Evolutionary conservation across 2,797 vertebrate genomes (phyloP).

Genomic region (Anabacerthia variegaticeps): DNA sequence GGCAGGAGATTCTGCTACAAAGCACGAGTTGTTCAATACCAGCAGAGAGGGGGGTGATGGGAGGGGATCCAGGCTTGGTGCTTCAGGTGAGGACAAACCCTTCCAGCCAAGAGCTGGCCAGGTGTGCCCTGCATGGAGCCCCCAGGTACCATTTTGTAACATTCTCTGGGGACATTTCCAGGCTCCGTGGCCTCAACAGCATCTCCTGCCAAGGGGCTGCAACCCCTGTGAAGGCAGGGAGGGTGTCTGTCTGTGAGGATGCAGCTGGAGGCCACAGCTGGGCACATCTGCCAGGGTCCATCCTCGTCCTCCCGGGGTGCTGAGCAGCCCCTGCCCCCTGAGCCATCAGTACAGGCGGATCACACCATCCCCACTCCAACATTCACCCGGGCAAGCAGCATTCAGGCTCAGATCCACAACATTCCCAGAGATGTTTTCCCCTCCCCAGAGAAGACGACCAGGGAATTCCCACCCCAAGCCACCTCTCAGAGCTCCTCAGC

Average conservation of each 20-base stretch:
- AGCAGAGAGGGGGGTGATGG: background rate
- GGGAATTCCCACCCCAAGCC: background rate
- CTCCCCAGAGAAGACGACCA: background rate
- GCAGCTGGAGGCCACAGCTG: background rate
- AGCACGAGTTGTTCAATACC: background rate
- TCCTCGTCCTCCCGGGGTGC: background rate
- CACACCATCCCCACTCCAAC: background rate
- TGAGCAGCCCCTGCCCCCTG: background rate
- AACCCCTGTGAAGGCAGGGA: background rate
- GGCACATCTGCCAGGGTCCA: background rate
- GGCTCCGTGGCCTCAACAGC: background rate
- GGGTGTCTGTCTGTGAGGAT: background rate
- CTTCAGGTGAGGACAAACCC: background rate
- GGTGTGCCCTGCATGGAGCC: background rate
- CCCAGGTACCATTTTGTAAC: no score
- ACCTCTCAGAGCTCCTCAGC: background rate
- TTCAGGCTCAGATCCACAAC: background rate
- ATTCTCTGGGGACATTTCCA: background rate
- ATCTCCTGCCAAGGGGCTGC: background rate
- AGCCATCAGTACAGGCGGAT: background rate
- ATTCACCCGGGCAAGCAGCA: background rate
- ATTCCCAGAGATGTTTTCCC: background rate
- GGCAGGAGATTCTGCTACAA: background rate
- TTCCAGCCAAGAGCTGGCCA: background rate
- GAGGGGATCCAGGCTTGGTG: accelerated